Evolutionary conservation across 2,113 vertebrate genomes (phyloP).

Genomic region (Apteryx owenii): DNA sequence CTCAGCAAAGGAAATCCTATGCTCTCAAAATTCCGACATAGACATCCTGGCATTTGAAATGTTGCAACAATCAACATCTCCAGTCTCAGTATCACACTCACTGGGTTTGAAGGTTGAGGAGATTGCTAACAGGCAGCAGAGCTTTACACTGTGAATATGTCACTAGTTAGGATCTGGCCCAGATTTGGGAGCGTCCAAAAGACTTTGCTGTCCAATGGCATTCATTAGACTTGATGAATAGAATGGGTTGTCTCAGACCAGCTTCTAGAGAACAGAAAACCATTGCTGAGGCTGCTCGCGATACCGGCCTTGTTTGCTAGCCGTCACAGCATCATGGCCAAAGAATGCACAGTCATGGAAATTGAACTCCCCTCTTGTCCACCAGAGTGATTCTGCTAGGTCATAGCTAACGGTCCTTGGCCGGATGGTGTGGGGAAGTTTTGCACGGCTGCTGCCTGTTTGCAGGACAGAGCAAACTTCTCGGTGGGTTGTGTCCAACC

Average conservation of each 20-base stretch:
- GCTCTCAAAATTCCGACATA: slow-evolving; percentile 5
- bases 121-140: background rate
- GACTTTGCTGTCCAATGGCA: background rate
- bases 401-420: background rate
- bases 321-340: background rate
- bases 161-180: background rate
- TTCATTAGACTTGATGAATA: background rate
- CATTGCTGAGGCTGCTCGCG: background rate
- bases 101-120: background rate
- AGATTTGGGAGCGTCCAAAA: background rate
- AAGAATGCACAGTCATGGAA: background rate
- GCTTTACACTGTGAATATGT: background rate
- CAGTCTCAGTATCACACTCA: background rate
- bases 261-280: background rate
- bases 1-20: slow-evolving; percentile 21
- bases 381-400: background rate
- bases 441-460: background rate
- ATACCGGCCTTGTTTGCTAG: background rate
- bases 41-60: background rate
- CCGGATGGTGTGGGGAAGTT: background rate
- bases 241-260: background rate
- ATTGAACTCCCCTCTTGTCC: background rate
- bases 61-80: background rate
- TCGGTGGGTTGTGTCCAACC: background rate
- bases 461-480: background rate